Base-by-base conservation (phyloP, 2,888 invertebrate species). In the Xestia sexstrigata region DNA sequence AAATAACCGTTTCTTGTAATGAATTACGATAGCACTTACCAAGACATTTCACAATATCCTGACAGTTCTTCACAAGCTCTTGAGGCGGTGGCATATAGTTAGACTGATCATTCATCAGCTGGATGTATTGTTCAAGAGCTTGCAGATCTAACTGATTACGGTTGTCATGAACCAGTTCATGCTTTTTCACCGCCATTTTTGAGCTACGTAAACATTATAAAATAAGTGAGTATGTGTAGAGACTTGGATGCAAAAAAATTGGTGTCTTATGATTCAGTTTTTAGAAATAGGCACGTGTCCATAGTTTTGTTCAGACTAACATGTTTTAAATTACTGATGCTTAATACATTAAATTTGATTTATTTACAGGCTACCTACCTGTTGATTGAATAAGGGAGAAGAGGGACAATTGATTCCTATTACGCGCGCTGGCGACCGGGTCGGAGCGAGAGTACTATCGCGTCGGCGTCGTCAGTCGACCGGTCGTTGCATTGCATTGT, bases 171-270 rank as follows among this genome's bases (percentile, higher is more conserved):
- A 97, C 97, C 62, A 97, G 90, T 78, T 97, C 95, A 88, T 97
- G 97, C 88, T 97, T 97, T 90, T 97, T 97, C 5, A 97, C 97
- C 63, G 97, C 97, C 97, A 97, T 97, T 78, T 88, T 92, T 35
- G 15, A 5, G 42, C 62, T 78, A 76, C 0, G 77, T 35, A 63
- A 77, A 73, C 42, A 69, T 42, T 23, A 47, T 4, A 55, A 58
- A 39, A 20, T 26, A 4, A 47, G 9, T 84, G 1, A 84, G 42
- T 42, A 55, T 17, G 23, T 23, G n/a, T 47, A 23, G 30, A 26
- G 20, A 23, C 35, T 58, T 69, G 63, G 42, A 58, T 49, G 58
- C 42, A 35, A 68, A 82, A 82, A 52, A 63, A 9, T 15, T 20
- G 1, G 13, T 15, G 0, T 30, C 39, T 60, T 58, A 77, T 47